Conservation (phyloP, 2,888 invertebrate genomes). For the Brenthis hecate region DNA sequence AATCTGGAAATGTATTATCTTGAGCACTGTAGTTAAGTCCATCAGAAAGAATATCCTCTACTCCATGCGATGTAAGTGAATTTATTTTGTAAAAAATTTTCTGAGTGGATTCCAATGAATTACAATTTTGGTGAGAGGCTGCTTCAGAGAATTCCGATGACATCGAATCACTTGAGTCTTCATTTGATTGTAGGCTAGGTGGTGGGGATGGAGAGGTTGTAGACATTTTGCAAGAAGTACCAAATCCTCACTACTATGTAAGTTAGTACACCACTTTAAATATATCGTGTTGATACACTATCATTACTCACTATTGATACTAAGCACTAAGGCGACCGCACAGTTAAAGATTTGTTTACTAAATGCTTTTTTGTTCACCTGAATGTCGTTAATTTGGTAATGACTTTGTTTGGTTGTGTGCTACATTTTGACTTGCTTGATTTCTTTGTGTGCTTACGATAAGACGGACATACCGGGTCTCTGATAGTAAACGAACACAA, state of each 20-base stretch:
- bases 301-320: conserved; percentile 38
- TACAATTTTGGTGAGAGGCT: conserved; percentile 47
- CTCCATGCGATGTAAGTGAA: conserved; percentile 66
- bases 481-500: conserved; percentile 67
- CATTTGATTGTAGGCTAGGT: conserved; percentile 61
- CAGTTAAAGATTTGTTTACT: conserved; percentile 72
- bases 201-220: conserved; percentile 61
- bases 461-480: conserved; percentile 73
- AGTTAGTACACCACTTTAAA: conserved; percentile 35
- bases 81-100: conserved; percentile 52
- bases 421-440: conserved; percentile 55
- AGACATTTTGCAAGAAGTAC: conserved; percentile 52
- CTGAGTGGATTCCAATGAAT: conserved; percentile 43
- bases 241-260: conserved; percentile 11
- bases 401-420: conserved; percentile 73
- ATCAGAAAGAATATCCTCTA: conserved; percentile 71
- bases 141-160: conserved; percentile 58
- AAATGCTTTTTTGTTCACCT: conserved; percentile 79
- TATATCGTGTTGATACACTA: conserved; percentile 45
- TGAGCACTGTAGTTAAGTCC: conserved; percentile 53
- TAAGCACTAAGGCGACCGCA: conserved; percentile 63
- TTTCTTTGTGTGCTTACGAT: conserved; percentile 70
- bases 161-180: conserved; percentile 60
- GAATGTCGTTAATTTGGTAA: conserved; percentile 78
- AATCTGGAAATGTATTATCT: conserved; percentile 59